Evolutionary conservation across 92 coral and sea anemone genomes (phyloP).

Genomic region (Paragorgia papillata): DNA sequence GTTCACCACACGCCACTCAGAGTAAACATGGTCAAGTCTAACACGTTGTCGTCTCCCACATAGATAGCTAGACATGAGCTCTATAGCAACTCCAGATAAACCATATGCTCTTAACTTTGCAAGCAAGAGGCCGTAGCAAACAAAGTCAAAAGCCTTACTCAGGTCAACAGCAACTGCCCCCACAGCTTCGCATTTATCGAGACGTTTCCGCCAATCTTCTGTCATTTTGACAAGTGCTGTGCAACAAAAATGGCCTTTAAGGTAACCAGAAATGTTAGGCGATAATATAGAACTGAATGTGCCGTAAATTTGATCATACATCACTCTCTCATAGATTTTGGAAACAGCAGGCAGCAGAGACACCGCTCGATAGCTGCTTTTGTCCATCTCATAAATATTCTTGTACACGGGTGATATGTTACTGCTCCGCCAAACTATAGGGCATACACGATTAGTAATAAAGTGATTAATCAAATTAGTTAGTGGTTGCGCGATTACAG

Average conservation of each 20-base stretch:
- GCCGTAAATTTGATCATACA: too few species aligned
- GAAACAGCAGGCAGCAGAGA: slow-evolving; percentile 28
- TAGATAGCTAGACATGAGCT: slow-evolving; percentile 30
- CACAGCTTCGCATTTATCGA: slow-evolving; percentile 35
- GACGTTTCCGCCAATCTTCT: slow-evolving; percentile 42
- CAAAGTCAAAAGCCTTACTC: slow-evolving; percentile 32
- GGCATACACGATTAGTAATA: slow-evolving; percentile 34
- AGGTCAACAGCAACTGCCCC: slow-evolving; percentile 22
- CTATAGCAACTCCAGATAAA: slow-evolving; percentile 30
- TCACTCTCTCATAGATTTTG: slow-evolving; percentile 5
- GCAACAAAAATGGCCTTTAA: slow-evolving; percentile 46
- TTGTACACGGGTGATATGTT: slow-evolving; percentile 40
- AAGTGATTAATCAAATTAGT: slow-evolving; percentile 41
- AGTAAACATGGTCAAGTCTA: slow-evolving; percentile 39
- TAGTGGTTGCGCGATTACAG: slow-evolving; percentile 7
- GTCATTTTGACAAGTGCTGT: slow-evolving; percentile 48
- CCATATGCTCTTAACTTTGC: slow-evolving; percentile 34
- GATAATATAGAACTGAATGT: not conserved
- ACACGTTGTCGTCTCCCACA: slow-evolving; percentile 48
- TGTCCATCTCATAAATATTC: slow-evolving; percentile 36
- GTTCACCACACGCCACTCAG: slow-evolving; percentile 46
- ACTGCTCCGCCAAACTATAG: slow-evolving; percentile 51
- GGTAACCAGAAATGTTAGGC: slow-evolving; percentile 14
- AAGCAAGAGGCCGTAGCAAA: too few species aligned
- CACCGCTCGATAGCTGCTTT: slow-evolving; percentile 37